phyloP scores from a whole-genome alignment of 2,797 vertebrate genomes.

The Hozukius guyotensis region DNA sequence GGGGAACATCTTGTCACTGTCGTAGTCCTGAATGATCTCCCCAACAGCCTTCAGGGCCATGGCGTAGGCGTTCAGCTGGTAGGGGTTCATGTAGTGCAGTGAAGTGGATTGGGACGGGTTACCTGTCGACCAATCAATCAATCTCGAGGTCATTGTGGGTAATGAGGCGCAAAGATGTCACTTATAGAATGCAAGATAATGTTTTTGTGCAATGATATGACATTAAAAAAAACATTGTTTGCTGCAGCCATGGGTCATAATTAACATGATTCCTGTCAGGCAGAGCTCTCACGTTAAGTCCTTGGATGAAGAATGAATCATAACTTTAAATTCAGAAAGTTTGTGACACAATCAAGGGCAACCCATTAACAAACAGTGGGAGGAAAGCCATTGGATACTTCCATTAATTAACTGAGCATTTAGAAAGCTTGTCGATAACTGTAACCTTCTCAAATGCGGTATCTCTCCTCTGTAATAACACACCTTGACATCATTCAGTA shows the following conservation, averaged over 20 bases:
- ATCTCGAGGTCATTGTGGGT: not conserved
- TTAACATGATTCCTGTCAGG: not conserved
- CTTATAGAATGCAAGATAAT: not conserved
- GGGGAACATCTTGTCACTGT: conserved; percentile 97
- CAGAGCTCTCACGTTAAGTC: not conserved
- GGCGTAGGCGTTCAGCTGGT: conserved; percentile 96
- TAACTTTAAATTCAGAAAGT: not conserved
- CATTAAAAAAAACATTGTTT: not conserved
- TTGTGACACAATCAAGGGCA: not conserved
- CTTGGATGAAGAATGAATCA: conserved; percentile 1
- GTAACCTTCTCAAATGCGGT: conserved; percentile 10
- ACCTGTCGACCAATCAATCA: conserved; percentile 68
- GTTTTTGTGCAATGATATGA: not conserved
- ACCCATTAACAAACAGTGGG: not conserved
- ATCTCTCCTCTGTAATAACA: not conserved
- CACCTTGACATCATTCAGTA: not conserved
- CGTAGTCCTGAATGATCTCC: conserved; percentile 97
- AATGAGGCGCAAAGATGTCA: not conserved
- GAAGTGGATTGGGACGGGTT: conserved; percentile 96
- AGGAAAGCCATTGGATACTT: not conserved
- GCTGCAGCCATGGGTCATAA: not conserved
- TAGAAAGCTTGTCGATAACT: conserved; percentile 1
- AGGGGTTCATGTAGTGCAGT: conserved; percentile 97
- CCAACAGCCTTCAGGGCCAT: conserved; percentile 95
- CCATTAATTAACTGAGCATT: conserved; percentile 5